These are phyloP conservation scores for Eriocheir sinensis DNA, from an alignment of 1,140 invertebrate species.

Conservation along the genomic window DNA sequence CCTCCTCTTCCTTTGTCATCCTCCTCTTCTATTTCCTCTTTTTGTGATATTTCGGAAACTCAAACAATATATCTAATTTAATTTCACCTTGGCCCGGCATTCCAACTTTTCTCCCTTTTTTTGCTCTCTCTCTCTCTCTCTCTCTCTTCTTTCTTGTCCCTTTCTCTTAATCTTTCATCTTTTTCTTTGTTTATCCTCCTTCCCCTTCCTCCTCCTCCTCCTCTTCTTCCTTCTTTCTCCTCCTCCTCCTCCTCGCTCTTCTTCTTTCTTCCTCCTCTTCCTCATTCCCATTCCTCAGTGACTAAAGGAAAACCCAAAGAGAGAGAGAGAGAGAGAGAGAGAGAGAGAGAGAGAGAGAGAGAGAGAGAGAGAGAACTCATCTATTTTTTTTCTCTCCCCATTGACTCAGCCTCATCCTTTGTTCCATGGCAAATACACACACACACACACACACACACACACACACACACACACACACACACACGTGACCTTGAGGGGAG, in stretches of 20 bases:
- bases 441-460: not conserved
- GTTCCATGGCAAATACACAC: not conserved
- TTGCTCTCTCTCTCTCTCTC: not conserved
- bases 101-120: not conserved
- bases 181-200: not conserved
- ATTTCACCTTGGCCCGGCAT: not conserved
- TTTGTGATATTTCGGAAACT: not conserved
- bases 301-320: conserved; percentile 8
- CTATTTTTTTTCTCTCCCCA: too few species aligned
- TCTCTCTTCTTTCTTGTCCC: not conserved
- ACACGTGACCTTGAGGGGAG: too few species aligned
- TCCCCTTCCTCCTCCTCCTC: not conserved
- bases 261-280: conserved; percentile 7
- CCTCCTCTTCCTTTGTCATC: not conserved
- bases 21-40: not conserved
- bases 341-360: not conserved
- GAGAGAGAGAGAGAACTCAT: not conserved
- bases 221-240: not conserved
- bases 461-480: conserved; percentile 13
- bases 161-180: not conserved
- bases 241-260: not conserved
- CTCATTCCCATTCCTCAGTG: not conserved
- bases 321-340: conserved; percentile 47
- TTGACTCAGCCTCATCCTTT: too few species aligned
- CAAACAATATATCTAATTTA: not conserved